These are phyloP conservation scores for Cantharis lateralis DNA, from an alignment of 2,888 invertebrate species.

Conservation along the genomic window DNA sequence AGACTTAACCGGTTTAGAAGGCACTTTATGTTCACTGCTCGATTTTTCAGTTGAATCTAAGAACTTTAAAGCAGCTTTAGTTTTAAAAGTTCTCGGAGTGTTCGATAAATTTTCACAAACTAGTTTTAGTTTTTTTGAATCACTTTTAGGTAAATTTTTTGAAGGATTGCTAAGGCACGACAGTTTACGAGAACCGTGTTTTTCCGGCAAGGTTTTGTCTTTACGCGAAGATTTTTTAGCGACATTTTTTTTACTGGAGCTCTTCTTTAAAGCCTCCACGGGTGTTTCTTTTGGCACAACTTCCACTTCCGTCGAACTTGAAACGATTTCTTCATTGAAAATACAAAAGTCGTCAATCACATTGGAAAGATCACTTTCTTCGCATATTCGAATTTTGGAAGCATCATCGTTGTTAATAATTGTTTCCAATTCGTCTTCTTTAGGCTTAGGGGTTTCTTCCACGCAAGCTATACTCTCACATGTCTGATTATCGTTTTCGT, in stretches of 20 bases:
- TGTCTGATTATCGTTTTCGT: not conserved
- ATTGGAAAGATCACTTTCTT: not conserved
- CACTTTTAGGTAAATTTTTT: not conserved
- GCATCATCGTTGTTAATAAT: not conserved
- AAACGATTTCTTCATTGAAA: constrained; percentile 24
- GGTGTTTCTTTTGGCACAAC: not conserved
- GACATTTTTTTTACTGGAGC: not conserved
- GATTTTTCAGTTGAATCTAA: not conserved
- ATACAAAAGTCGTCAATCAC: constrained; percentile 15
- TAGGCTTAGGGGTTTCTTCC: not conserved
- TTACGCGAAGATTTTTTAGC: not conserved
- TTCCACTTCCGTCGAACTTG: constrained; percentile 20
- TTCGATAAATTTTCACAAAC: not conserved
- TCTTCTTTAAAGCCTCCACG: not conserved
- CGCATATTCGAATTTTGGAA: not conserved
- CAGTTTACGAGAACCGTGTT: not conserved
- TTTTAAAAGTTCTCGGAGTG: constrained; percentile 9
- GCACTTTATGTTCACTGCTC: not conserved
- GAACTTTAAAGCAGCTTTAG: constrained; percentile 22
- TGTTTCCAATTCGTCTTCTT: not conserved
- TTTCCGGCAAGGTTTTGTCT: not conserved
- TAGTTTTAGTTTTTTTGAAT: not conserved
- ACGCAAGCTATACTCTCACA: not conserved
- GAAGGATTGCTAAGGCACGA: not conserved
- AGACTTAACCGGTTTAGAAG: not conserved